These are phyloP conservation scores for Nephotettix cincticeps DNA, from an alignment of 1,140 invertebrate species.

Conservation along the genomic window DNA sequence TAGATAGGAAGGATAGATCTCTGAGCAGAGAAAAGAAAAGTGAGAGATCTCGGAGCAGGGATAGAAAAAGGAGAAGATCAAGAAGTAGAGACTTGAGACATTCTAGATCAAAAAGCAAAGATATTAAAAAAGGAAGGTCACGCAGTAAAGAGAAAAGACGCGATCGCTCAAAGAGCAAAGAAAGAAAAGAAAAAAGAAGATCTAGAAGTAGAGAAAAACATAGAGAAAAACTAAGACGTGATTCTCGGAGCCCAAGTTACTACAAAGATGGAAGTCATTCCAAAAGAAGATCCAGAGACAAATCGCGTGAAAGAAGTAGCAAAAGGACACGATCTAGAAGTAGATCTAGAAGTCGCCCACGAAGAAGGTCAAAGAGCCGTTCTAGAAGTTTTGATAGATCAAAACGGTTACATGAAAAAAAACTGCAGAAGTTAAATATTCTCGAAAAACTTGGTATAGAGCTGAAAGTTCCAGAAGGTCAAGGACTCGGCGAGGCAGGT, in stretches of 20 bases:
- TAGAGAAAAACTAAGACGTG: neutral
- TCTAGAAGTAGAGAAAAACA: slow-evolving; percentile 11
- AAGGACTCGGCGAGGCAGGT: neutral
- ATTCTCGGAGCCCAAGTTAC: neutral
- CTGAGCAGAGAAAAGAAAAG: slow-evolving; percentile 3
- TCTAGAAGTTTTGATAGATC: slow-evolving; percentile 28
- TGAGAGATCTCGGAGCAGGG: neutral
- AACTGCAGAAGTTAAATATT: slow-evolving; percentile 25
- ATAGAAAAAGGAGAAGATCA: slow-evolving; percentile 17
- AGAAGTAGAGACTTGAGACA: neutral
- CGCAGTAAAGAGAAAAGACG: neutral
- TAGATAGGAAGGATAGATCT: neutral
- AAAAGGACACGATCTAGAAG: neutral
- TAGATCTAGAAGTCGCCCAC: neutral
- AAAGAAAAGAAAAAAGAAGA: slow-evolving; percentile 3
- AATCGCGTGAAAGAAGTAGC: neutral
- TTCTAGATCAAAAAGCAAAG: neutral
- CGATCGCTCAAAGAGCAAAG: neutral
- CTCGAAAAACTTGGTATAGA: slow-evolving; percentile 42
- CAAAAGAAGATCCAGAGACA: slow-evolving; percentile 14
- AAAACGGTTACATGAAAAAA: neutral
- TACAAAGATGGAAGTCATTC: slow-evolving; percentile 1
- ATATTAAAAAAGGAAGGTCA: neutral
- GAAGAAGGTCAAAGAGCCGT: slow-evolving; percentile 4
- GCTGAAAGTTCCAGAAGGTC: slow-evolving; percentile 36